phyloP scores from a whole-genome alignment of 2,797 vertebrate genomes.

The Chromobotia macracanthus region DNA sequence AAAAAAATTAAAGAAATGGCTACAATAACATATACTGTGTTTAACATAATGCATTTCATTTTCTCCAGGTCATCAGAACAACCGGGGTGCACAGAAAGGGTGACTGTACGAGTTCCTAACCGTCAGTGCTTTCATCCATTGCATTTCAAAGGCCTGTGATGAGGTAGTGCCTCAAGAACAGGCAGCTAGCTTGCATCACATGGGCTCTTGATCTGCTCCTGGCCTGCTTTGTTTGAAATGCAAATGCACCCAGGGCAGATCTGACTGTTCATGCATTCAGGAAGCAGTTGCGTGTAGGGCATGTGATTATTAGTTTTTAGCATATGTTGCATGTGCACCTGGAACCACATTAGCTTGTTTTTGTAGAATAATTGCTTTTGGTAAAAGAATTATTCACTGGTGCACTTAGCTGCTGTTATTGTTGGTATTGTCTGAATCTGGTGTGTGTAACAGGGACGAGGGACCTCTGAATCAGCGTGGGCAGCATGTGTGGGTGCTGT shows the following conservation, averaged over 20 bases:
- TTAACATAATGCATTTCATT: constrained; percentile 11
- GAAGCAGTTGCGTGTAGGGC: constrained; percentile 35
- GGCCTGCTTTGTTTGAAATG: constrained; percentile 56
- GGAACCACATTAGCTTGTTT: constrained; percentile 25
- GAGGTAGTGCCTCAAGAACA: constrained; percentile 43
- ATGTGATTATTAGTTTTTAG: constrained; percentile 14
- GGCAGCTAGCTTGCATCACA: constrained; percentile 47
- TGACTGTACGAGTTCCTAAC: constrained; percentile 24
- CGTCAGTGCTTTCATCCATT: constrained; percentile 45
- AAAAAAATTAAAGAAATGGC: constrained; percentile 29
- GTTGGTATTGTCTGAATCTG: constrained; percentile 1
- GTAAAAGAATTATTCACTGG: constrained; percentile 19
- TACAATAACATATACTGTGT: constrained; percentile 24
- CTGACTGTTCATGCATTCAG: constrained; percentile 47
- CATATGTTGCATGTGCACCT: constrained; percentile 42
- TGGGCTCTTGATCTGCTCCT: constrained; percentile 45
- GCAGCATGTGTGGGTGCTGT: constrained; percentile 45
- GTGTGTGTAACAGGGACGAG: neutral
- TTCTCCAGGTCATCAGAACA: constrained; percentile 44
- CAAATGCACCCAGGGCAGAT: constrained; percentile 52
- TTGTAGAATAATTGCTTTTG: constrained; percentile 19
- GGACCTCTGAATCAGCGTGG: constrained; percentile 18
- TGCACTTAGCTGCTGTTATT: constrained; percentile 21
- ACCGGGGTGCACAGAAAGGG: constrained; percentile 35
- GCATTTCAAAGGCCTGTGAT: constrained; percentile 55